phyloP scores from a whole-genome alignment of 2,797 vertebrate genomes.

The Silurus lanzhouensis region DNA sequence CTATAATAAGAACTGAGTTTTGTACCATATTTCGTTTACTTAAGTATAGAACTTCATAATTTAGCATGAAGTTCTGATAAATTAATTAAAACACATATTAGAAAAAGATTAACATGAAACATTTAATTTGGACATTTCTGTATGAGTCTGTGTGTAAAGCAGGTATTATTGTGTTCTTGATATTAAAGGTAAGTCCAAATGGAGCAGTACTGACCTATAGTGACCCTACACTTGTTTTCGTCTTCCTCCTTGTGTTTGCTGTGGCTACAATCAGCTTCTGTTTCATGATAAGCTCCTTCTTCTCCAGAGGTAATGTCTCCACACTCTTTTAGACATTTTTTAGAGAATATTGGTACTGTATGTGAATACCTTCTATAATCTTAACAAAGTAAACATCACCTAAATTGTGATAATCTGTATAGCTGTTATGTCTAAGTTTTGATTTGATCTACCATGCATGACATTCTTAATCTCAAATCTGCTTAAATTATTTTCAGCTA shows the following conservation, averaged over 20 bases:
- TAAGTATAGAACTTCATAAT: too few species aligned
- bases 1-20: neutral
- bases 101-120: neutral
- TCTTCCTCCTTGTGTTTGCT: conserved; percentile 85
- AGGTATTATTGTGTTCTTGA: conserved; percentile 9
- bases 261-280: conserved; percentile 92
- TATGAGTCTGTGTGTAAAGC: neutral
- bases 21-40: neutral
- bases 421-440: neutral
- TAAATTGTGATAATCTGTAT: too few species aligned
- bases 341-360: neutral
- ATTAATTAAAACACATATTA: neutral
- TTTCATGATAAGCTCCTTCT: conserved; percentile 98
- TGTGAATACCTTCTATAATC: neutral
- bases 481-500: neutral
- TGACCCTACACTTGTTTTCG: conserved; percentile 88
- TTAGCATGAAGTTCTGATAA: neutral
- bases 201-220: conserved; percentile 89
- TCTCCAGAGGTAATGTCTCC: conserved; percentile 83
- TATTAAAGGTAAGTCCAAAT: conserved; percentile 82
- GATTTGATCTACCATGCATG: neutral
- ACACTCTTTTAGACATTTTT: neutral
- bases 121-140: neutral
- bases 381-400: too few species aligned
- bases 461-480: neutral